Percentiles rank a stretch among this genome's conserved stretches.
Conservation (phyloP, 2,797 vertebrate species). For the Anabas testudineus region DNA sequence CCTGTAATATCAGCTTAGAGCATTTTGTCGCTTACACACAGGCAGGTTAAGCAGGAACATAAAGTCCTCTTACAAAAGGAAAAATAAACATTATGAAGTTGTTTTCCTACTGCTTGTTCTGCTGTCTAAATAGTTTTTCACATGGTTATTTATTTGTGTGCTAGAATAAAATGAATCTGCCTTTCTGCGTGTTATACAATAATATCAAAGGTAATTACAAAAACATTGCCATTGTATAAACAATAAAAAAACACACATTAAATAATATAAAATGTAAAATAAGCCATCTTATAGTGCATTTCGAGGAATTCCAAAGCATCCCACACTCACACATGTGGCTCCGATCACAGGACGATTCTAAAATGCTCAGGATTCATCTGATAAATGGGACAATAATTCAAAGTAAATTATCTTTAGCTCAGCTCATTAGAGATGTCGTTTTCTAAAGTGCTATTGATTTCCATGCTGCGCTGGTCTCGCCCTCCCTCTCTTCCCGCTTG, state of each 20-base stretch:
- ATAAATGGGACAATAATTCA: constrained; percentile 78
- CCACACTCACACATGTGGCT: background rate
- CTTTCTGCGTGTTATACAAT: no score
- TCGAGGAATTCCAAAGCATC: constrained; percentile 8
- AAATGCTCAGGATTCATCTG: constrained; percentile 70
- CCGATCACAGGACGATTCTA: constrained; percentile 12
- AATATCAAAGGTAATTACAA: no score
- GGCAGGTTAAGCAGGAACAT: background rate
- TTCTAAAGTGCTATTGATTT: constrained; percentile 93
- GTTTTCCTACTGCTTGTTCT: no score
- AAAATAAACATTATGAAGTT: constrained; percentile 1
- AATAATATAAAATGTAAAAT: no score
- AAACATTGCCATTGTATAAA: no score
- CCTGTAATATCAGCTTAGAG: background rate
- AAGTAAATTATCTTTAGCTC: constrained; percentile 75
- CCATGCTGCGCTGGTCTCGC: constrained; percentile 30
- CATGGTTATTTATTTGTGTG: background rate
- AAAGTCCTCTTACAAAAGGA: background rate
- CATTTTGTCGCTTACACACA: background rate
- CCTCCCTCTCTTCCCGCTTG: constrained; percentile 5
- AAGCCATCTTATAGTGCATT: no score
- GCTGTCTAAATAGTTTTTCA: background rate
- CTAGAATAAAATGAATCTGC: background rate
- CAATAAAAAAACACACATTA: no score
- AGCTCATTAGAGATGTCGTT: constrained; percentile 84